Evolutionary conservation across 2,888 invertebrate genomes (phyloP).

Genomic region (Epirrhoe alternata): DNA sequence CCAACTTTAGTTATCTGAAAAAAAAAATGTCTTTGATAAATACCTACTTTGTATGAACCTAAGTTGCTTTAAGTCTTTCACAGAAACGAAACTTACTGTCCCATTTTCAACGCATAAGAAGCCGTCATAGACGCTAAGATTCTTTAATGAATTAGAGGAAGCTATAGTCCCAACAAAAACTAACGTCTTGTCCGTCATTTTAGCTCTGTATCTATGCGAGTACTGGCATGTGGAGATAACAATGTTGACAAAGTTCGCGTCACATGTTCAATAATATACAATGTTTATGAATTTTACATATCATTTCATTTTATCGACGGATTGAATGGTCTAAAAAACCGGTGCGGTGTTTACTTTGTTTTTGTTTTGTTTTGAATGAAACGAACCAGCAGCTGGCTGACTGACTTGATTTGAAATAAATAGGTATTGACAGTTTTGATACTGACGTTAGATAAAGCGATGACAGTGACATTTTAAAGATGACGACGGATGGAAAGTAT

Average conservation of each 20-base stretch:
- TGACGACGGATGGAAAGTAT: no score
- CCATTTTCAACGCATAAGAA: conserved; percentile 85
- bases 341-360: no score
- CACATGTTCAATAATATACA: conserved; percentile 5
- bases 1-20: conserved; percentile 66
- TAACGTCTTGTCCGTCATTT: conserved; percentile 58
- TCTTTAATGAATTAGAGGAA: conserved; percentile 56
- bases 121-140: conserved; percentile 73
- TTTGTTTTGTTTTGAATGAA: no score
- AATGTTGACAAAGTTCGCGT: conserved; percentile 5
- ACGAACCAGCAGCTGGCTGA: no score
- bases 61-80: background rate
- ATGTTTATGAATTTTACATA: conserved; percentile 11
- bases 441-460: no score
- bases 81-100: conserved; percentile 72
- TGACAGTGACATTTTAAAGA: no score
- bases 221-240: conserved; percentile 1
- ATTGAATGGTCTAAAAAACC: background rate
- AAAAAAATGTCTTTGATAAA: background rate
- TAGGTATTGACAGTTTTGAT: no score
- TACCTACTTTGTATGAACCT: background rate
- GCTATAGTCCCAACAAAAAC: conserved; percentile 66
- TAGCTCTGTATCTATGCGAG: conserved; percentile 15
- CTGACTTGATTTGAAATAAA: no score
- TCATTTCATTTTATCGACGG: background rate